Conservation (phyloP, 2,888 invertebrate genomes). For the Opisthograptis luteolata region DNA sequence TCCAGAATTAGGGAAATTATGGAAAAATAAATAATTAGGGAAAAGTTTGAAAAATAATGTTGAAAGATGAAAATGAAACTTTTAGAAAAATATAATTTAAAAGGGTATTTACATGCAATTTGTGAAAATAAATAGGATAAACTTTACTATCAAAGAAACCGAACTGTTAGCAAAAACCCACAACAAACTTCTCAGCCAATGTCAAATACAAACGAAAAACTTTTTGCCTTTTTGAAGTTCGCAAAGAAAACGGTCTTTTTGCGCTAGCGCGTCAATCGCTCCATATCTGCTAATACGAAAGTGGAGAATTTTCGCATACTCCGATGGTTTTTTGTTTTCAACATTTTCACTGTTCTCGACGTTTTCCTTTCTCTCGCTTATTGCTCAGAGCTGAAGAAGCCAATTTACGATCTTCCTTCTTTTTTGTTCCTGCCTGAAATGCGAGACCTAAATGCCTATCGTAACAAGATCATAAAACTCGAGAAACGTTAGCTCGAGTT, state of each 20-base stretch:
- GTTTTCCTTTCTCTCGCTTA: not conserved
- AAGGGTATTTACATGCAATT: no score
- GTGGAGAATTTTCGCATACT: constrained; percentile 6
- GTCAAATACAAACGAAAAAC: constrained; percentile 15
- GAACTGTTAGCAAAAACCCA: not conserved
- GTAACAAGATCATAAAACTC: constrained; percentile 21
- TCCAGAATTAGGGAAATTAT: no score
- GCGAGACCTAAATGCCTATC: constrained; percentile 10
- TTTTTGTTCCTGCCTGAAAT: not conserved
- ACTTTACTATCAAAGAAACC: no score
- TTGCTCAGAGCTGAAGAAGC: not conserved
- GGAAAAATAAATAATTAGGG: no score
- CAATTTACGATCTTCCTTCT: not conserved
- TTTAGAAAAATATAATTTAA: no score
- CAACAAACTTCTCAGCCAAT: not conserved
- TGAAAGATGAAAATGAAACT: no score
- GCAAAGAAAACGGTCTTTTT: constrained; percentile 15
- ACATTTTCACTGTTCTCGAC: constrained; percentile 2
- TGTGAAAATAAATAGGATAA: no score
- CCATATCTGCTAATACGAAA: constrained; percentile 14
- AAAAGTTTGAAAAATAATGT: not conserved
- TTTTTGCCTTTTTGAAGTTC: constrained; percentile 8
- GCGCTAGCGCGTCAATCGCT: constrained; percentile 15
- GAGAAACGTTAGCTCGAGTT: constrained; percentile 9
- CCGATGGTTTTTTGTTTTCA: constrained; percentile 15